phyloP scores from a whole-genome alignment of 1,140 invertebrate species.

The Atopsyche davidsoni region DNA sequence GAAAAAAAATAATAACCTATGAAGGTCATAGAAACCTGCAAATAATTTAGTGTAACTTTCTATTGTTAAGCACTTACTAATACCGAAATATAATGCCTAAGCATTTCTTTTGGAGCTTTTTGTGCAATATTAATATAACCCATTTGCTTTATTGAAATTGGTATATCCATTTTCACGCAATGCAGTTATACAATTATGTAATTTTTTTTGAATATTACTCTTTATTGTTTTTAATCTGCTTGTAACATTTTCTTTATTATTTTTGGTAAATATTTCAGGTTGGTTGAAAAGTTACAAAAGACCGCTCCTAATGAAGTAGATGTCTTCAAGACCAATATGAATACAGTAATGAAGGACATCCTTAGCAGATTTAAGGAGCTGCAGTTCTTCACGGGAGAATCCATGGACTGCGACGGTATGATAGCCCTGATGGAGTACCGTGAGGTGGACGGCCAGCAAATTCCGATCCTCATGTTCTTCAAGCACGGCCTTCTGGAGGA shows the following conservation, averaged over 20 bases:
- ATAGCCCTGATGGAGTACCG: slow-evolving; percentile 91
- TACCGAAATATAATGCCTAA: slow-evolving; percentile 18
- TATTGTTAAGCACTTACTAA: slow-evolving; percentile 29
- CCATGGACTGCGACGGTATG: slow-evolving; percentile 90
- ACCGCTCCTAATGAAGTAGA: slow-evolving; percentile 76
- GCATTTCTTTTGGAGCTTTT: slow-evolving; percentile 24
- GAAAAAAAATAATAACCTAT: too few species aligned
- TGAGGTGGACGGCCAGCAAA: slow-evolving; percentile 73
- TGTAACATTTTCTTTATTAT: slow-evolving; percentile 8
- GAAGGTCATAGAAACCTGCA: too few species aligned
- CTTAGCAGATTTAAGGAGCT: slow-evolving; percentile 86
- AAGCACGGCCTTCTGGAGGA: slow-evolving; percentile 93
- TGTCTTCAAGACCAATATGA: slow-evolving; percentile 86
- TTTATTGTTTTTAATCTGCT: too few species aligned
- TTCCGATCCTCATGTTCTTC: slow-evolving; percentile 89
- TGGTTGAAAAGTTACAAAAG: slow-evolving; percentile 77
- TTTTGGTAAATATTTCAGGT: slow-evolving; percentile 47
- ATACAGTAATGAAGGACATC: slow-evolving; percentile 93
- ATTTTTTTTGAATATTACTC: too few species aligned
- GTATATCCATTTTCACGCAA: slow-evolving; percentile 12
- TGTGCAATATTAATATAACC: slow-evolving; percentile 21
- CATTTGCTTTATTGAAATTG: neutral
- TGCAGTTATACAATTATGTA: slow-evolving; percentile 20
- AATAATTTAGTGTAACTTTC: too few species aligned
- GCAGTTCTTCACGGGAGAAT: slow-evolving; percentile 93